These are phyloP conservation scores for Nyleta sp. DNA, from an alignment of 2,888 invertebrate genomes.

Conservation along the genomic window DNA sequence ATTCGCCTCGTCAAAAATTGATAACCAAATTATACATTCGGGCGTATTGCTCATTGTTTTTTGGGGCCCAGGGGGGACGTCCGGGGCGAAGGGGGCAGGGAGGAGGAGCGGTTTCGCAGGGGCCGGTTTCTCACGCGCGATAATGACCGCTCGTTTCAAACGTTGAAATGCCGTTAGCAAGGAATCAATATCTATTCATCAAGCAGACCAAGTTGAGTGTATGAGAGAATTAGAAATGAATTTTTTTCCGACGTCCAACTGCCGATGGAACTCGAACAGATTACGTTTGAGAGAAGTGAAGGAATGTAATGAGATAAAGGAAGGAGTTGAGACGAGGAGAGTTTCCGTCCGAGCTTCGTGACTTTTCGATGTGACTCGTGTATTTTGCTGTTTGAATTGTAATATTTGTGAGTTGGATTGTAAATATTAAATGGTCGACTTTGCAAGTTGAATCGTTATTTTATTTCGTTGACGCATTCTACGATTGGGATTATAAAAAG, in stretches of 20 bases:
- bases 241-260: conserved; percentile 35
- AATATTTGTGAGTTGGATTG: no score
- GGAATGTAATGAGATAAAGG: conserved; percentile 28
- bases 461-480: no score
- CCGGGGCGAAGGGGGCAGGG: background rate
- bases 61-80: conserved; percentile 2
- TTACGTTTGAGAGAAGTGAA: conserved; percentile 40
- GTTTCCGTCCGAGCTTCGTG: background rate
- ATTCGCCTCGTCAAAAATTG: conserved; percentile 46
- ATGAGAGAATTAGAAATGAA: conserved; percentile 55
- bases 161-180: conserved; percentile 56
- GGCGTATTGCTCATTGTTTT: conserved; percentile 55
- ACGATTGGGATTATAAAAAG: no score
- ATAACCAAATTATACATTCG: conserved; percentile 55
- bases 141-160: conserved; percentile 53
- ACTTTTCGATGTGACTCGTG: background rate
- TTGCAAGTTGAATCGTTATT: no score
- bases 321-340: conserved; percentile 13
- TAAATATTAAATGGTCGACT: no score
- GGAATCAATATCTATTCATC: conserved; percentile 64
- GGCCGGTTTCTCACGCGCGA: conserved; percentile 57
- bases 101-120: conserved; percentile 15
- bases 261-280: conserved; percentile 23
- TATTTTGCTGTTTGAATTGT: no score
- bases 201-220: conserved; percentile 39